Base-by-base conservation (phyloP, 2,888 invertebrate species). In the Noctua comes region DNA sequence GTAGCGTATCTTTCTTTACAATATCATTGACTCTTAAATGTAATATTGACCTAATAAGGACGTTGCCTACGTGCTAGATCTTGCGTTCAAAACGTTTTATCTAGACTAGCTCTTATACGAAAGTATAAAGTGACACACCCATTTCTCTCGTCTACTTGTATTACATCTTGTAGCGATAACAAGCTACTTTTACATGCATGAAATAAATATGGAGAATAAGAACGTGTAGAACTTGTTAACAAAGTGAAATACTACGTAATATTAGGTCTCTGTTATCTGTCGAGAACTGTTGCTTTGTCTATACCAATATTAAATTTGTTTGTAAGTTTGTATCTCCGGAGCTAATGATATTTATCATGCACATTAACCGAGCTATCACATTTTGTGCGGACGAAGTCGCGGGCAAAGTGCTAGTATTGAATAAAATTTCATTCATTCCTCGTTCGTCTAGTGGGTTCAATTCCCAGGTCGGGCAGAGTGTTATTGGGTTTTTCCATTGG, bases 131-230 rank as follows among this genome's bases (percentile, higher is more conserved):
- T 75, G 71, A 72, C 85, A 84, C 84, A 64, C 68, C 71, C 81
- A 80, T 80, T 85, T 80, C 68, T 75, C 82, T 64, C 31, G 48
- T 6, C 70, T 80, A 68, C 81, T 82, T 84, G 54, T 79, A 79
- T 71, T 84, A 78, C 84, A 64, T 79, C 71, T 79, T 48, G 48
- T 66, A 71, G 40, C 21, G 13, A 54, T 68, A 84, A 84, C 54
- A 62, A 64, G 31, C 79, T 40, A n/a, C 68, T 78, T 57, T 68
- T 54, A 68, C 70, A 36, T 40, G 18, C 68, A 48, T 21, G 31
- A 48, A 71, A 46, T 48, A 84, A 81, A 78, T 79, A 84, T 64
- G 68, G 21, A 57, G 5, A 71, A 31, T 31, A 27, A 46, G 24
- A 72, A 36, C 43, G 27, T 54, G 27, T 64, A 27, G 21, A 36